A percentile compares a stretch with the other conserved stretches of the same genome.
These are phyloP conservation scores for Arvicanthis niloticus DNA, from an alignment of 2,113 vertebrate species.

Conservation along the genomic window DNA sequence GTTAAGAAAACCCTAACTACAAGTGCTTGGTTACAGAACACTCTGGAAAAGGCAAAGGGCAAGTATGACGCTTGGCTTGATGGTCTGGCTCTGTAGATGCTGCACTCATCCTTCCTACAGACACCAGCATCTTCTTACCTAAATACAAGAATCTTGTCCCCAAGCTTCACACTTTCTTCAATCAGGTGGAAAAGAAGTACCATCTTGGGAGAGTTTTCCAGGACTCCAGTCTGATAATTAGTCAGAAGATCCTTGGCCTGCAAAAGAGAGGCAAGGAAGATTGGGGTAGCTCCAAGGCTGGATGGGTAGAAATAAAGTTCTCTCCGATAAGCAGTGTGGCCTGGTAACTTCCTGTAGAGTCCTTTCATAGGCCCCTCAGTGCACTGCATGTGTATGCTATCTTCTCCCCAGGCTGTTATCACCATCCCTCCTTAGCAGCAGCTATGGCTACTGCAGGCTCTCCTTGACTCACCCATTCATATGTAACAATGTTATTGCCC, in stretches of 20 bases:
- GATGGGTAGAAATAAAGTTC: slow-evolving; percentile 32
- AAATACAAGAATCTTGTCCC: slow-evolving; percentile 98
- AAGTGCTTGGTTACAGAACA: background rate
- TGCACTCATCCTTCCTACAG: background rate
- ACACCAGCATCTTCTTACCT: slow-evolving; percentile 88
- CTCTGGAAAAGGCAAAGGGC: background rate
- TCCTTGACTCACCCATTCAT: slow-evolving; percentile 94
- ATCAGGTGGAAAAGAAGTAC: slow-evolving; percentile 97
- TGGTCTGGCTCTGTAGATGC: background rate
- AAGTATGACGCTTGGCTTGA: rapidly evolving
- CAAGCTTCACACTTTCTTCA: slow-evolving; percentile 94
- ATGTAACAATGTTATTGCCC: slow-evolving; percentile 98
- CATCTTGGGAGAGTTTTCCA: slow-evolving; percentile 99
- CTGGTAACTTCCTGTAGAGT: background rate
- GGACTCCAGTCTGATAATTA: slow-evolving; percentile 93
- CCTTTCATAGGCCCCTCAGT: background rate
- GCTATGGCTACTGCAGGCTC: background rate
- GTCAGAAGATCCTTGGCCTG: slow-evolving; percentile 97
- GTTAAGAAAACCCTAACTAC: background rate
- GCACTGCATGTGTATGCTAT: no score
- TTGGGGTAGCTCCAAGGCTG: background rate
- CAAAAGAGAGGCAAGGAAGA: slow-evolving; percentile 53
- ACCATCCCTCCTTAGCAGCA: background rate
- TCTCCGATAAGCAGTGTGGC: background rate
- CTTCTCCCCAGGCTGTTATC: background rate